Evolutionary conservation across 1,140 invertebrate species (phyloP).

Genomic region (Uloborus diversus): DNA sequence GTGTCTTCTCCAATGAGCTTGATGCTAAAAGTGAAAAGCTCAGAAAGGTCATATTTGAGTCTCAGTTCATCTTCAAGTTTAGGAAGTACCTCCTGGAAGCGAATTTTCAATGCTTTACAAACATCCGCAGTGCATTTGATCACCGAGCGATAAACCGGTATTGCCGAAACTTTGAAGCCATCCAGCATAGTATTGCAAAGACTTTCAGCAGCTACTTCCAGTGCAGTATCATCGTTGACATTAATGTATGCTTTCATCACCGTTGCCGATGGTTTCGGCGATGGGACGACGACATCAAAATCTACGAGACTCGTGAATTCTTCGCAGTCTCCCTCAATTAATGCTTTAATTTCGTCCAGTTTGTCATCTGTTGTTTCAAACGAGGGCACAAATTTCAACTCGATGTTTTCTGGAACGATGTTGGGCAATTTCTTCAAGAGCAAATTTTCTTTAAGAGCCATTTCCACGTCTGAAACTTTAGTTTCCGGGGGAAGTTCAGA

Average conservation of each 20-base stretch:
- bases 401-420: neutral
- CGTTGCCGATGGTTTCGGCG: conserved; percentile 19
- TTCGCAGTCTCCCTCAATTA: neutral
- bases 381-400: conserved; percentile 1
- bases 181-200: neutral
- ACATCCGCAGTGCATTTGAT: conserved; percentile 29
- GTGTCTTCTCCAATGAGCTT: neutral
- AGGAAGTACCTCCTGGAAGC: neutral
- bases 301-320: neutral
- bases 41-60: neutral
- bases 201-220: neutral
- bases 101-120: neutral
- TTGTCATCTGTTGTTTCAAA: conserved; percentile 36
- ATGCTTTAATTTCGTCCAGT: neutral
- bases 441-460: neutral
- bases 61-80: conserved; percentile 14
- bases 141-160: conserved; percentile 20
- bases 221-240: neutral
- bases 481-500: conserved; percentile 10
- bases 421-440: neutral
- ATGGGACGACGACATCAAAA: conserved; percentile 23
- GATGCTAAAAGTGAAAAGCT: conserved; percentile 34
- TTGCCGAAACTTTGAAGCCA: neutral
- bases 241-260: conserved; percentile 42
- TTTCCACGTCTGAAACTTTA: neutral